These are phyloP conservation scores for Orchesella flavescens DNA, from an alignment of 2,888 invertebrate species.

Conservation along the genomic window DNA sequence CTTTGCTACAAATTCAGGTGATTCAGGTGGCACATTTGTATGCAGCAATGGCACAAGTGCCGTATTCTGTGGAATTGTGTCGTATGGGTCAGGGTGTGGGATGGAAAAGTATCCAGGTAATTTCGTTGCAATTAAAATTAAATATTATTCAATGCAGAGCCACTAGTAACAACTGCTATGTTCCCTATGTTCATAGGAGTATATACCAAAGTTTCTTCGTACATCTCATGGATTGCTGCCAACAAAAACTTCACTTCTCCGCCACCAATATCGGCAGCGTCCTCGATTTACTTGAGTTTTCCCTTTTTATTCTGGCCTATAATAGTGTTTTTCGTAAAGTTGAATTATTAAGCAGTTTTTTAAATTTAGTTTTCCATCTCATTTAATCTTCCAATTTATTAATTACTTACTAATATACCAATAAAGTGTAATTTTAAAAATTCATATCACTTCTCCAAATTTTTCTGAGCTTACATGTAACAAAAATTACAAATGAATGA, in stretches of 20 bases:
- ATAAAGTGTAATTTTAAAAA: no score
- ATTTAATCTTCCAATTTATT: no score
- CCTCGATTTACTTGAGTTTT: background rate
- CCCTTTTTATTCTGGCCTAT: no score
- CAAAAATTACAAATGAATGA: no score
- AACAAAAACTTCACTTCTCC: background rate
- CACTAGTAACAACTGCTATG: background rate
- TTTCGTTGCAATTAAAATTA: background rate
- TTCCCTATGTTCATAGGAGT: slow-evolving; percentile 14
- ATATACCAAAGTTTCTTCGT: slow-evolving; percentile 30
- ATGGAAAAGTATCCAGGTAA: background rate
- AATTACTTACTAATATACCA: no score
- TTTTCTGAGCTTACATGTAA: no score
- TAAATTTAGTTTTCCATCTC: no score
- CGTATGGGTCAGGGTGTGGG: slow-evolving; percentile 33
- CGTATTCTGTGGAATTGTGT: slow-evolving; percentile 40
- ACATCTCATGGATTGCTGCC: slow-evolving; percentile 18
- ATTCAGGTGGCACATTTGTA: slow-evolving; percentile 42
- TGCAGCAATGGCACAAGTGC: slow-evolving; percentile 5
- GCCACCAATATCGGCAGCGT: background rate
- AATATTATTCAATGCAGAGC: no score
- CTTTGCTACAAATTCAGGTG: no score
- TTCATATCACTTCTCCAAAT: no score
- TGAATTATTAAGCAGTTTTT: no score
- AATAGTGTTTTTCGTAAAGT: no score